Conservation (phyloP, 1,140 invertebrate genomes). For the Tetragonula clypearis region DNA sequence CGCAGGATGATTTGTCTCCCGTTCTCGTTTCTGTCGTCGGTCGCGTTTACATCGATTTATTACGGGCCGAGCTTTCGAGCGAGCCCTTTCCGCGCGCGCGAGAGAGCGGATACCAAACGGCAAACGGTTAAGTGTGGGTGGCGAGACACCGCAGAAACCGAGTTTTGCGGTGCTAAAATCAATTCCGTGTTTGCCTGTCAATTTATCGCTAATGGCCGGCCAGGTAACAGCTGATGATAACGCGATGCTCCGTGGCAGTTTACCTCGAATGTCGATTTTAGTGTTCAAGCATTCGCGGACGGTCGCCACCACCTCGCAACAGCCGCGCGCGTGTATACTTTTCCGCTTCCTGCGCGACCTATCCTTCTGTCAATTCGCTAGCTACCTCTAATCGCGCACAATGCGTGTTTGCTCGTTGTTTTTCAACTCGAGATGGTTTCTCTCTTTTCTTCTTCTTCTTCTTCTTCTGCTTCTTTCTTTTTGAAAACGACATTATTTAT, state of each 20-base stretch:
- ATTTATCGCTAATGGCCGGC: constrained; percentile 72
- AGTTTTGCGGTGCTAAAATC: constrained; percentile 73
- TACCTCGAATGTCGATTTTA: constrained; percentile 69
- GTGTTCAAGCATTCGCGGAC: constrained; percentile 61
- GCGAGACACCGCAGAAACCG: constrained; percentile 68
- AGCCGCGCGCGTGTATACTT: constrained; percentile 2
- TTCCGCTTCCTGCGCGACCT: constrained; percentile 10
- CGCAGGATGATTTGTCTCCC: constrained; percentile 45
- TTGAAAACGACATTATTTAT: too few relatives aligned
- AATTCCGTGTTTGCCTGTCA: constrained; percentile 73
- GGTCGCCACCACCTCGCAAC: constrained; percentile 15
- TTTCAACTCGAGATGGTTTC: neutral
- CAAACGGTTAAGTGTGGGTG: constrained; percentile 67
- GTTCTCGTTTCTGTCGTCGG: constrained; percentile 47
- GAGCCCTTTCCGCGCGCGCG: constrained; percentile 51
- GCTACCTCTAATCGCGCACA: neutral
- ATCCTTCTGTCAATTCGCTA: neutral
- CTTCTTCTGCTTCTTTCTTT: too few relatives aligned
- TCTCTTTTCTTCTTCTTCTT: too few relatives aligned
- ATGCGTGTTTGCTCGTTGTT: neutral
- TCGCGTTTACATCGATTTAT: constrained; percentile 69
- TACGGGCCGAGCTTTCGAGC: constrained; percentile 55
- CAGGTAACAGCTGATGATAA: constrained; percentile 72
- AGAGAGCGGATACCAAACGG: constrained; percentile 55
- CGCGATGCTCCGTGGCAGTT: constrained; percentile 71